A percentile compares a stretch with the other conserved stretches of the same genome.
phyloP scores from a whole-genome alignment of 1,140 invertebrate species.

The Penaeus chinensis region DNA sequence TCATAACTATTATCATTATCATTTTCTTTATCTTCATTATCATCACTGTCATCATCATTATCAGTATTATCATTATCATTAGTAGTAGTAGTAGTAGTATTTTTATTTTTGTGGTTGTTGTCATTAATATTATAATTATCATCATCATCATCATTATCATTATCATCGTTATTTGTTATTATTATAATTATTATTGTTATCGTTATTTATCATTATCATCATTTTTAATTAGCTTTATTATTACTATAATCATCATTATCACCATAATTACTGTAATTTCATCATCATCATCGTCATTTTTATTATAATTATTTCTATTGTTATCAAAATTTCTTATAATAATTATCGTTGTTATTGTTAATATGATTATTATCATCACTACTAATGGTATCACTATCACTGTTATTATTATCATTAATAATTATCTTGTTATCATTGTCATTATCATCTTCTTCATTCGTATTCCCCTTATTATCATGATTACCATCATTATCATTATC shows the following conservation, averaged over 20 bases:
- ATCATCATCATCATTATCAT: neutral
- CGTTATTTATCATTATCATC: too few relatives aligned
- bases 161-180: neutral
- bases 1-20: slow-evolving; percentile 25
- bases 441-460: neutral
- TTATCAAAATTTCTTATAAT: neutral
- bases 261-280: neutral
- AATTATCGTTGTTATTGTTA: slow-evolving; percentile 2
- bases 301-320: neutral
- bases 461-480: neutral
- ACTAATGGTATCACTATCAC: neutral
- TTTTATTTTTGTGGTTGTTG: too few relatives aligned
- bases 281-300: neutral
- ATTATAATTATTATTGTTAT: slow-evolving; percentile 3
- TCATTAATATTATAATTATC: too few relatives aligned
- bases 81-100: slow-evolving; percentile 17
- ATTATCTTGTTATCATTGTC: neutral
- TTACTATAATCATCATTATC: slow-evolving; percentile 10
- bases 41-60: slow-evolving; percentile 26
- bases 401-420: neutral
- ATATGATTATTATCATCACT: neutral
- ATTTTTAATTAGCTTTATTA: slow-evolving; percentile 14
- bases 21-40: slow-evolving; percentile 17
- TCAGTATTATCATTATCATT: slow-evolving; percentile 27
- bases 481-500: slow-evolving; percentile 12